These are phyloP conservation scores for Paelopatides confundens DNA, from an alignment of 53 echinoderm and acorn worm species.

Conservation along the genomic window DNA sequence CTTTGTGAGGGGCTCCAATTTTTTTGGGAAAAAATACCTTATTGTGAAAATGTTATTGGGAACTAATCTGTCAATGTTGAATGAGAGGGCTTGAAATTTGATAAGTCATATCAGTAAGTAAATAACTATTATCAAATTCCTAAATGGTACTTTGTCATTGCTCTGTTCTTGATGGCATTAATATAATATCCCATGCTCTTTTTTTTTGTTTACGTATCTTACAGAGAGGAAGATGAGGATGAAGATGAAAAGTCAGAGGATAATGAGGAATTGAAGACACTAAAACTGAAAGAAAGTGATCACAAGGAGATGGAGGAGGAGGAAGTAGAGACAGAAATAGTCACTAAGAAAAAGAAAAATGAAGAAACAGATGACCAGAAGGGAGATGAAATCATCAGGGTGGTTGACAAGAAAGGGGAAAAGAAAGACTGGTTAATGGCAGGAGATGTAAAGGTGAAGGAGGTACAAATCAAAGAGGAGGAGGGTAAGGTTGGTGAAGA, in stretches of 20 bases:
- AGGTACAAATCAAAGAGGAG: not conserved
- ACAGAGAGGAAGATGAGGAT: conserved; percentile 36
- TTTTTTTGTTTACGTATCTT: not conserved
- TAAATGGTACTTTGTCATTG: no score
- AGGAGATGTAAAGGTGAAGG: not conserved
- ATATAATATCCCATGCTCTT: no score
- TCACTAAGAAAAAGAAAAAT: not conserved
- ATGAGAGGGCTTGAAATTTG: no score
- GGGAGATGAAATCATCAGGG: not conserved
- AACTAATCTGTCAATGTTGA: no score
- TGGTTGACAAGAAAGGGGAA: not conserved
- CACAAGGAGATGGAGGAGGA: not conserved
- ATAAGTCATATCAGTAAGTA: no score
- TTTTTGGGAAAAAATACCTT: no score
- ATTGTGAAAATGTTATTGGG: no score
- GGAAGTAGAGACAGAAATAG: not conserved
- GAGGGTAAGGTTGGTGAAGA: not conserved
- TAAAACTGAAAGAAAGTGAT: not conserved
- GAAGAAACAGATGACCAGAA: not conserved
- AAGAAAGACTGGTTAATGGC: not conserved
- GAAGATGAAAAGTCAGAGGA: conserved; percentile 6
- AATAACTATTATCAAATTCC: no score
- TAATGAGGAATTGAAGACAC: not conserved
- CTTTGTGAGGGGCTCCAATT: no score
- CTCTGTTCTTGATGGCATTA: no score